Percentiles rank a stretch among this genome's conserved stretches.
These are phyloP conservation scores for Deroplatys truncata DNA, from an alignment of 2,888 invertebrate species.

Conservation along the genomic window DNA sequence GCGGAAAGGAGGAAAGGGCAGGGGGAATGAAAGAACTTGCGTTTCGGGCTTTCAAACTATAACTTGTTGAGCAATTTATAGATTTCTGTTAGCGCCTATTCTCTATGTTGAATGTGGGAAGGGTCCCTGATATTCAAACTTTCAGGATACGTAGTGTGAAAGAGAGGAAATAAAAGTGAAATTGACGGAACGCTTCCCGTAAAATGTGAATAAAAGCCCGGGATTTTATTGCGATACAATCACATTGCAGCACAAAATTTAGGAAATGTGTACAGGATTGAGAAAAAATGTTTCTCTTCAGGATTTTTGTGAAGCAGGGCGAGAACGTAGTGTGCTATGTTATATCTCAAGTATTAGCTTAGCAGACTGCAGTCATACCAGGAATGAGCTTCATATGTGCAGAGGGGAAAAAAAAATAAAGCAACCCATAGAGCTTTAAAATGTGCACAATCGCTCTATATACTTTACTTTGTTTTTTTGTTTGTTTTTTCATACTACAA, in stretches of 20 bases:
- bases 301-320: neutral
- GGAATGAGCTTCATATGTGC: too few relatives aligned
- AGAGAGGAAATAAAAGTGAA: neutral
- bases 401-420: too few relatives aligned
- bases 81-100: neutral
- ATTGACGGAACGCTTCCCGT: neutral
- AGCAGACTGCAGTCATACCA: too few relatives aligned
- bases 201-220: neutral
- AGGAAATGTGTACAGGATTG: neutral
- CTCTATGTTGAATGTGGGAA: neutral
- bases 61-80: neutral
- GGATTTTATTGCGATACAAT: neutral
- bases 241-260: neutral
- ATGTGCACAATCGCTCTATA: too few relatives aligned
- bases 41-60: neutral
- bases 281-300: neutral
- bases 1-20: neutral
- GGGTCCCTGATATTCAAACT: neutral
- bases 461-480: too few relatives aligned
- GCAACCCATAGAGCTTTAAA: too few relatives aligned
- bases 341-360: neutral
- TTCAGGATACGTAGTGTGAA: neutral
- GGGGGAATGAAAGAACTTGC: neutral
- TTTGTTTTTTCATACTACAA: too few relatives aligned
- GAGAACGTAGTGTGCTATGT: neutral